Conservation (phyloP, 2,113 vertebrate species). For the Micronycteris hirsuta region DNA sequence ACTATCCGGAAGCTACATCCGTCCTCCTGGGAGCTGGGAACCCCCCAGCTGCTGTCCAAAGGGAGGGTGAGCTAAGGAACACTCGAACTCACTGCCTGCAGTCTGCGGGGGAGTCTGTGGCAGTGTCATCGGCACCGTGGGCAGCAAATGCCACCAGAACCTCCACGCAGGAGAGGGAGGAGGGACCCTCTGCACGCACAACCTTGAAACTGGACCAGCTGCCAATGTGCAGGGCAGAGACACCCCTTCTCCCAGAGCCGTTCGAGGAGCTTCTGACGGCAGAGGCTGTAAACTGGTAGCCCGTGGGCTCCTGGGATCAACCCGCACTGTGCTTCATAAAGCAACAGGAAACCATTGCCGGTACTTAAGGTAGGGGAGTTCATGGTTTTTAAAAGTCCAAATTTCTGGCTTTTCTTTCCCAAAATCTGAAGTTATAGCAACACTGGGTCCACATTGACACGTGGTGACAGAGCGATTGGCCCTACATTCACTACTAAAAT, state of each 20-base stretch:
- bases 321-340: not conserved
- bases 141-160: conserved; percentile 29
- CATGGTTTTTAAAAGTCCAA: not conserved
- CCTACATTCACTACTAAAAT: not conserved
- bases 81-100: not conserved
- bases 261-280: not conserved
- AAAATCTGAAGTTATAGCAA: not conserved
- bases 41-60: not conserved
- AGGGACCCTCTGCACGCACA: not conserved
- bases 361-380: not conserved
- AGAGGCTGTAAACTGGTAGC: not conserved
- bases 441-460: not conserved
- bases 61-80: not conserved
- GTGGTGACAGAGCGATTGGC: not conserved
- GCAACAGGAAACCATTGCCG: not conserved
- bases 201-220: conserved; percentile 24
- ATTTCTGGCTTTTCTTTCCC: not conserved
- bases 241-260: not conserved
- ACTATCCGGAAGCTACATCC: not conserved
- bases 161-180: not conserved
- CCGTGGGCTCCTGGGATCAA: not conserved
- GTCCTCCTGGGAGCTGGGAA: not conserved
- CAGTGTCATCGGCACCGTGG: not conserved
- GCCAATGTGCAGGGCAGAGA: not conserved
- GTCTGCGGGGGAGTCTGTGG: not conserved